These are phyloP conservation scores for Philopotamus ludificatus DNA, from an alignment of 1,140 invertebrate genomes.

Conservation along the genomic window DNA sequence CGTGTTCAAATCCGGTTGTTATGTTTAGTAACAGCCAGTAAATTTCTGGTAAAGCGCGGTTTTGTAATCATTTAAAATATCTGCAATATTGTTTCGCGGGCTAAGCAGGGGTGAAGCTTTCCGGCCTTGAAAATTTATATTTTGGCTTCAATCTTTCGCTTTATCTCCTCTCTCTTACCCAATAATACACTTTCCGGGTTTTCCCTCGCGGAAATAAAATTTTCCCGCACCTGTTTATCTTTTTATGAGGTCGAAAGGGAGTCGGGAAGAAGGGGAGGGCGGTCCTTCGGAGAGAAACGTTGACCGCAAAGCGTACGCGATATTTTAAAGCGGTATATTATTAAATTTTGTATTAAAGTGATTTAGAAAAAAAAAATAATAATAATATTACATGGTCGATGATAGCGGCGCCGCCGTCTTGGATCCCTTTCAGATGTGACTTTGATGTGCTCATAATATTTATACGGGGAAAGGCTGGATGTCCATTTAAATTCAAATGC, in stretches of 20 bases:
- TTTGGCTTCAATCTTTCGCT: constrained; percentile 22
- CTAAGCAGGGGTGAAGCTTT: no score
- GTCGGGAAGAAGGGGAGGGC: no score
- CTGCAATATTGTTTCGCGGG: no score
- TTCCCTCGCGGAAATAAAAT: constrained; percentile 20
- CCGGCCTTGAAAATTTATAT: constrained; percentile 29
- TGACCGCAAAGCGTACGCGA: constrained; percentile 10
- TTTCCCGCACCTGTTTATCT: constrained; percentile 23
- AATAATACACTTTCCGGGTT: constrained; percentile 22
- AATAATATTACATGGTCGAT: not conserved
- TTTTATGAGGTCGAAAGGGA: constrained; percentile 3
- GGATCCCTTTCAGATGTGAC: not conserved
- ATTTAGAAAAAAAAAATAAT: not conserved
- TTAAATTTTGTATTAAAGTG: not conserved
- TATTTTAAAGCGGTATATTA: not conserved
- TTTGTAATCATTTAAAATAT: no score
- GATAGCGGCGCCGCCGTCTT: not conserved
- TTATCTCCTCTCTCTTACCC: constrained; percentile 10
- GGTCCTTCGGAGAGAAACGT: constrained; percentile 12
- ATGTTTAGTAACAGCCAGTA: no score
- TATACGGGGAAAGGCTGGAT: not conserved
- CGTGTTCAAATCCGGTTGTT: no score
- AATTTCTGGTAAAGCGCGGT: no score
- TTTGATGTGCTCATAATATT: not conserved
- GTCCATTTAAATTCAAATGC: constrained; percentile 40